Evolutionary conservation across 1,140 invertebrate genomes (phyloP), one percentile per base, ranked within the genome.

Genomic region (Pogonus chalceus): DNA sequence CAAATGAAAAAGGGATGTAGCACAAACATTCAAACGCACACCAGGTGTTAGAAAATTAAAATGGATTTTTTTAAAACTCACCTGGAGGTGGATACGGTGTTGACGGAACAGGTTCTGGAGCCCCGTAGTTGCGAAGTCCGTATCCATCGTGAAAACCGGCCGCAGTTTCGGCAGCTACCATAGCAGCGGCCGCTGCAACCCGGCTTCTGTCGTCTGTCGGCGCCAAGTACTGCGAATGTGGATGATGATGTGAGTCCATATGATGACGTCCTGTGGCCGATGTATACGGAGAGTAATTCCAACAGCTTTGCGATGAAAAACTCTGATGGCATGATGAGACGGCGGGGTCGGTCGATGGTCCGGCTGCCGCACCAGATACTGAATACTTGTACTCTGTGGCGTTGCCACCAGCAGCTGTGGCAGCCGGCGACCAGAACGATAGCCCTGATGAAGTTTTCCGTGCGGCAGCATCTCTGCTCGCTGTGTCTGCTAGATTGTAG

Each of bases 51-150:
- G 18, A 7, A 31, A 7, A 31, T 31, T n/a, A 31, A 7, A 31
- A 31, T 7, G 26, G 26, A 31, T 31, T 4, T 4, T 21, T 7
- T 21, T n/a, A 46, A 23, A 23, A 59, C 64, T 67, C 62, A 70
- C 86, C 85, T 80, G 86, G 81, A 67, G 86, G 82, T 62, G 85
- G 83, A 62, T 89, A 90, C 1, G 86, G 84, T 56, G 84, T 84
- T 53, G 85, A 82, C 18, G 84, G 81, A 54, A 88, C 84, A 12
- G 82, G 77, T 61, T 88, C 86, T 1, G 85, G 79, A 20, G 78
- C 78, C 22, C 72, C 76, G 63, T 88, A 89, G 71, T 84, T 87
- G 60, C 86, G 77, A 9, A 88, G 76, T 7, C 81, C 79, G 67
- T 90, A 89, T 21, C 83, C 77, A 60, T 87, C 84, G 64, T 87